Conservation (phyloP, 2,113 vertebrate species). For the Neomonachus schauinslandi region DNA sequence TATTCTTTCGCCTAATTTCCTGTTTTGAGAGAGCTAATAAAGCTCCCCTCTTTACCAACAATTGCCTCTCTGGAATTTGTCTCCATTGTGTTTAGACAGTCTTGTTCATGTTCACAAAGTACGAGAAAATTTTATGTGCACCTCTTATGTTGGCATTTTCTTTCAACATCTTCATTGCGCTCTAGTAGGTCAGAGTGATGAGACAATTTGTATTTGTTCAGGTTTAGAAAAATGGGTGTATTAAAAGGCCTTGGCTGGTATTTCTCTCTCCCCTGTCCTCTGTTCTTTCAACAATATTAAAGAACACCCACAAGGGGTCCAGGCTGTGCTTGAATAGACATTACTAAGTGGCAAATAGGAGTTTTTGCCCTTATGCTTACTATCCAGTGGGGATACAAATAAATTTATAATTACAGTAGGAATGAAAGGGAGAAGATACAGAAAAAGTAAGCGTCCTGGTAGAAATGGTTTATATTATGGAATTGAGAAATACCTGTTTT, state of each 20-base stretch:
- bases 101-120: background rate
- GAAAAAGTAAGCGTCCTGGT: background rate
- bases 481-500: background rate
- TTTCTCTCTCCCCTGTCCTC: background rate
- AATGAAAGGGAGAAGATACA: background rate
- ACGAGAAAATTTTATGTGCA: background rate
- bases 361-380: background rate
- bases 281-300: background rate
- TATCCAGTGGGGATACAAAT: background rate
- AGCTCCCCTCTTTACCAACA: background rate
- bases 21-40: background rate
- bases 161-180: background rate
- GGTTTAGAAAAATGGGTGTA: constrained; percentile 5
- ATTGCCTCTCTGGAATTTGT: background rate
- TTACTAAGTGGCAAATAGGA: background rate
- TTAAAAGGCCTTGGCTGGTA: background rate
- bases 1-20: background rate
- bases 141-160: background rate
- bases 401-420: background rate
- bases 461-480: background rate
- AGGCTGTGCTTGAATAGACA: background rate
- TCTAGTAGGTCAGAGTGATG: background rate
- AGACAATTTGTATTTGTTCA: constrained; percentile 31
- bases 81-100: background rate
- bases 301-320: background rate